Evolutionary conservation across 2,113 vertebrate species (phyloP).

Genomic region (Carassius auratus): DNA sequence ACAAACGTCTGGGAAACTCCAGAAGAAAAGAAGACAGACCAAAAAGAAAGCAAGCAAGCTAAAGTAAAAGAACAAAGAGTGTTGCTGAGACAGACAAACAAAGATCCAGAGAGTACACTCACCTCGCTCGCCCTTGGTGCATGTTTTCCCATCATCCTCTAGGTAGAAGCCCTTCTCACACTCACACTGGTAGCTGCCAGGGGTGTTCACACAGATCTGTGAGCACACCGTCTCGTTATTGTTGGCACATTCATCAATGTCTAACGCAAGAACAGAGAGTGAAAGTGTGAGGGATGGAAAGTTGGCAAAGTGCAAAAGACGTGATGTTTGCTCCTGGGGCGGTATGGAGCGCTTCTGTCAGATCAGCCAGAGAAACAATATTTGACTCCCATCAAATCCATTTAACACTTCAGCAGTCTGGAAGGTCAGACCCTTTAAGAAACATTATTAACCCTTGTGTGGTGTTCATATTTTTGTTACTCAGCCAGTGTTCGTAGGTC

Average conservation of each 20-base stretch:
- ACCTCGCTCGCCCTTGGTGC: conserved; percentile 88
- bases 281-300: conserved; percentile 24
- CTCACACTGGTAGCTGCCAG: conserved; percentile 91
- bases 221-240: conserved; percentile 84
- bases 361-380: neutral
- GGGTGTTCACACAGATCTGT: conserved; percentile 88
- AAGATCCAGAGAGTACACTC: conserved; percentile 32
- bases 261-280: conserved; percentile 64
- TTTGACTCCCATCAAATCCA: conserved; percentile 2
- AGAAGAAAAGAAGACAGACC: neutral
- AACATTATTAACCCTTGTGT: neutral
- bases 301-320: neutral
- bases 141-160: conserved; percentile 86
- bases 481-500: no score
- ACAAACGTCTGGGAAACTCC: neutral
- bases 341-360: neutral
- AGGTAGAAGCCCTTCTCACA: conserved; percentile 85
- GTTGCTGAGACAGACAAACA: conserved; percentile 45
- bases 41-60: neutral
- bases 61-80: neutral
- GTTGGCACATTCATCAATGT: conserved; percentile 87
- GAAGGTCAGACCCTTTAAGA: neutral
- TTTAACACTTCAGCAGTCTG: conserved; percentile 1
- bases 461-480: no score
- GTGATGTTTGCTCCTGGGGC: neutral